Conservation (phyloP, 2,888 invertebrate species). For the Caenorhabditis sp. region DNA sequence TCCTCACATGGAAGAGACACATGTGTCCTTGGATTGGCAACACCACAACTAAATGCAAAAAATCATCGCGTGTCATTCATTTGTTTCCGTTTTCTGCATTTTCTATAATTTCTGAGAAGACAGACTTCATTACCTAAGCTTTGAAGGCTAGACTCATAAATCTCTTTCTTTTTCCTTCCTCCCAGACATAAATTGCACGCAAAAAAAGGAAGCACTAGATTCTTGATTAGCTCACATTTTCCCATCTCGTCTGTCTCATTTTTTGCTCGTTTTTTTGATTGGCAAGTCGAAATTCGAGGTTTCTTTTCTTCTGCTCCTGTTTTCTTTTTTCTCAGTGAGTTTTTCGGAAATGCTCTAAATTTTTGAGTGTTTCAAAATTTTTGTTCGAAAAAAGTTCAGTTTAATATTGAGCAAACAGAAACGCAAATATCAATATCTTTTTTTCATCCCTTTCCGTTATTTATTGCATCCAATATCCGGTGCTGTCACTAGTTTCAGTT, state of each 20-base stretch:
- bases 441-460: conserved; percentile 5
- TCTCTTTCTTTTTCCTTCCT: background rate
- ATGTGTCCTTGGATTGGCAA: conserved; percentile 32
- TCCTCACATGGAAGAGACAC: conserved; percentile 24
- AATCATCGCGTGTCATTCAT: conserved; percentile 1
- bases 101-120: conserved; percentile 3
- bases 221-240: conserved; percentile 3
- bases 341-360: background rate
- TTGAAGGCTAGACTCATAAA: background rate
- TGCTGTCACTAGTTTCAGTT: no score
- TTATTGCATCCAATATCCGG: conserved; percentile 2
- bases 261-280: background rate
- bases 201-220: conserved; percentile 2
- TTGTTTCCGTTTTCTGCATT: background rate
- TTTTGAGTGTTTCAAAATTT: no score
- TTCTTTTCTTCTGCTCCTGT: background rate
- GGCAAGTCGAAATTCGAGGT: conserved; percentile 14
- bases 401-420: conserved; percentile 24
- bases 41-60: background rate
- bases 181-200: background rate
- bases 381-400: no score
- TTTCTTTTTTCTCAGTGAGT: background rate
- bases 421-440: conserved; percentile 5
- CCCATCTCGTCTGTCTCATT: conserved; percentile 1
- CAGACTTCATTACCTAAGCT: conserved; percentile 35